phyloP scores from a whole-genome alignment of 23 tunicate species.

The Clavelina lepadiformis region DNA sequence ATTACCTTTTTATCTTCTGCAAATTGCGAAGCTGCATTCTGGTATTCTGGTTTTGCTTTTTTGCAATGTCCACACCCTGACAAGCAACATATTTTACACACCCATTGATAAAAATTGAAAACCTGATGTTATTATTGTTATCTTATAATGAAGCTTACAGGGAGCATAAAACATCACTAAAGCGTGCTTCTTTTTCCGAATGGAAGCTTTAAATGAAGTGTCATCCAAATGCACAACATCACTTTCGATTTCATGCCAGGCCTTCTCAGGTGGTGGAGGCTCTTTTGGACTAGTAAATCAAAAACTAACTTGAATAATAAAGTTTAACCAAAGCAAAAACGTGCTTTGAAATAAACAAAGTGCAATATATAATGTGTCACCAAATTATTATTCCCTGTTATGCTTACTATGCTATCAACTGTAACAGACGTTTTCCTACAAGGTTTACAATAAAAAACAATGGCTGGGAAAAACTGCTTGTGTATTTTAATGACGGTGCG shows the following conservation, averaged over 20 bases:
- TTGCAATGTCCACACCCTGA: conserved; percentile 98
- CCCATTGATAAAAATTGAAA: too few relatives aligned
- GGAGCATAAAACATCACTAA: conserved; percentile 96
- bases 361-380: too few relatives aligned
- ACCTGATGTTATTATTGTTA: background rate
- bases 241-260: conserved; percentile 80
- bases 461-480: too few relatives aligned
- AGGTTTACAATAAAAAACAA: too few relatives aligned
- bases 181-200: conserved; percentile 90
- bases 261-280: conserved; percentile 95
- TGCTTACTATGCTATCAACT: too few relatives aligned
- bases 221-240: conserved; percentile 83
- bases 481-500: too few relatives aligned
- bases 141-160: conserved; percentile 36
- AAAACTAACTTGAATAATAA: background rate
- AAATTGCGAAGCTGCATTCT: conserved; percentile 77
- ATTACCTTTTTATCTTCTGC: conserved; percentile 82
- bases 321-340: too few relatives aligned
- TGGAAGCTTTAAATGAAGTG: conserved; percentile 48
- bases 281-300: conserved; percentile 49
- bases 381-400: too few relatives aligned
- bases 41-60: conserved; percentile 88
- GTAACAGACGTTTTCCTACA: too few relatives aligned
- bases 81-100: background rate
- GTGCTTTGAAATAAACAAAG: too few relatives aligned